phyloP scores from a whole-genome alignment of 2,797 vertebrate species.

The Sebastes flavidus region DNA sequence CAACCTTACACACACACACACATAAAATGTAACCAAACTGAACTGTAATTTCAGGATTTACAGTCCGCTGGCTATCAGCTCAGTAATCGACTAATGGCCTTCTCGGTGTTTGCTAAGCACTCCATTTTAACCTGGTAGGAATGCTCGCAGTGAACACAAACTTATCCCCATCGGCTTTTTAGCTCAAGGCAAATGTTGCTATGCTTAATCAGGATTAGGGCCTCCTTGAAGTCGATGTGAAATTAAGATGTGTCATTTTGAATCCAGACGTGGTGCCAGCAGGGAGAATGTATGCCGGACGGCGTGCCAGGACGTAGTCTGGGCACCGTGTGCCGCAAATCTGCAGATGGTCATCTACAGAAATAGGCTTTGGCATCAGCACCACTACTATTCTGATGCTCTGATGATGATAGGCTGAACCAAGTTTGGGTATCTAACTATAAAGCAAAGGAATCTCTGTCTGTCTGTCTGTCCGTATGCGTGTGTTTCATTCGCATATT shows the following conservation, averaged over 20 bases:
- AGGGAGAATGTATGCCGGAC: slow-evolving; percentile 44
- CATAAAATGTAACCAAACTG: slow-evolving; percentile 9
- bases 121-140: slow-evolving; percentile 48
- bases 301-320: slow-evolving; percentile 58
- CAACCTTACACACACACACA: neutral
- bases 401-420: slow-evolving; percentile 46
- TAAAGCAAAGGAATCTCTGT: neutral
- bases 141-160: slow-evolving; percentile 27
- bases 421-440: slow-evolving; percentile 18
- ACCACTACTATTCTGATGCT: slow-evolving; percentile 53
- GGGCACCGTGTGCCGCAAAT: slow-evolving; percentile 53
- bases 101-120: slow-evolving; percentile 39
- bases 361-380: slow-evolving; percentile 69
- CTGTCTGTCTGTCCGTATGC: neutral
- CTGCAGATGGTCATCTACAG: slow-evolving; percentile 71
- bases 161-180: slow-evolving; percentile 37
- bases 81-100: slow-evolving; percentile 49
- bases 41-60: slow-evolving; percentile 44
- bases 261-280: slow-evolving; percentile 60
- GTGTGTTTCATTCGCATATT: neutral
- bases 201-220: slow-evolving; percentile 55
- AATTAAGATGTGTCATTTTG: slow-evolving; percentile 69
- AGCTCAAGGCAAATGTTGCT: slow-evolving; percentile 51
- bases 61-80: slow-evolving; percentile 46
- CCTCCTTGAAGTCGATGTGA: slow-evolving; percentile 53